Conservation (phyloP, 2,888 invertebrate species). For the Aphidoletes aphidimyza region DNA sequence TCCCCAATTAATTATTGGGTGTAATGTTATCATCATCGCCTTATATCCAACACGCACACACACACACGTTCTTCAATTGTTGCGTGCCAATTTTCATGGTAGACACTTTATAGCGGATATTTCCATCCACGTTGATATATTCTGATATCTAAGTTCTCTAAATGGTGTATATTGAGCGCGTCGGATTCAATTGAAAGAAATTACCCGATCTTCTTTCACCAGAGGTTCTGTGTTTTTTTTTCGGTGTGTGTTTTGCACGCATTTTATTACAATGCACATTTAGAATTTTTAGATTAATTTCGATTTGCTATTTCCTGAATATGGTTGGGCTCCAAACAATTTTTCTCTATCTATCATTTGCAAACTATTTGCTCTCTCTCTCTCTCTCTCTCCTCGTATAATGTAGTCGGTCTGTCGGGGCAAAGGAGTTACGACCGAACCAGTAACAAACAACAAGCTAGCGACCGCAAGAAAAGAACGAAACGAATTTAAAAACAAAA, state of each 20-base stretch:
- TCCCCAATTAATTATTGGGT: too few species aligned
- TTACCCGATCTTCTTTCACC: neutral
- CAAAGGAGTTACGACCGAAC: neutral
- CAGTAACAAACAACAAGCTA: neutral
- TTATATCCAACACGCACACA: too few species aligned
- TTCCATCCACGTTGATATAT: neutral
- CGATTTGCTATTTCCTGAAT: slow-evolving; percentile 41
- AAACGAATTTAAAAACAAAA: neutral
- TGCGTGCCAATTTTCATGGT: too few species aligned
- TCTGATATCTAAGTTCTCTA: neutral
- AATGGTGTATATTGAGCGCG: neutral
- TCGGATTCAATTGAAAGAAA: slow-evolving; percentile 13
- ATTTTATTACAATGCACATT: slow-evolving; percentile 1
- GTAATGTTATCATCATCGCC: too few species aligned
- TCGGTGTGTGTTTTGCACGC: neutral
- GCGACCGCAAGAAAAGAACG: neutral
- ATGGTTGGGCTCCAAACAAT: neutral
- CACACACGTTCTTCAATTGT: too few species aligned
- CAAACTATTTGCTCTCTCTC: neutral
- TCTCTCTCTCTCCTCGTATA: neutral
- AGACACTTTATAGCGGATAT: too few species aligned
- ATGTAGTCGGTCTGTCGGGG: neutral
- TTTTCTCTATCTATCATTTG: too few species aligned
- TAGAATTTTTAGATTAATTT: slow-evolving; percentile 49
- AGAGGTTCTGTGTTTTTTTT: neutral